These are phyloP conservation scores for Troilus luridus DNA, from an alignment of 2,888 invertebrate genomes.

Conservation along the genomic window DNA sequence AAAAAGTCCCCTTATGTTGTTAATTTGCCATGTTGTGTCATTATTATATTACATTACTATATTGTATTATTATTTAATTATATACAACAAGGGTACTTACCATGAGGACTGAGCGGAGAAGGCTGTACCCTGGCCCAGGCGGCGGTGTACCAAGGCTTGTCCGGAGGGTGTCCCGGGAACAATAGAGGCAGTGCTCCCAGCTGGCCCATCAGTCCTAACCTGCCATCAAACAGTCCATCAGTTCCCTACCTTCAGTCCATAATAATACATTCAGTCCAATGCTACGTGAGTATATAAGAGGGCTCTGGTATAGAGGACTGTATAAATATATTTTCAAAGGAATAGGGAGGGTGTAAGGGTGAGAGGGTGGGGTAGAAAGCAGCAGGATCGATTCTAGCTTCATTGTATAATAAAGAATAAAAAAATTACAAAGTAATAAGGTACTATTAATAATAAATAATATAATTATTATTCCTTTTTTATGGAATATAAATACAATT, in stretches of 20 bases:
- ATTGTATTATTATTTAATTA: not conserved
- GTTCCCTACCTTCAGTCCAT: not conserved
- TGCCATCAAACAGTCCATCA: constrained; percentile 70
- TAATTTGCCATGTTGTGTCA: too few species aligned
- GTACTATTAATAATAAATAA: too few species aligned
- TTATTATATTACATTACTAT: not conserved
- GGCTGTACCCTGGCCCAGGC: constrained; percentile 67
- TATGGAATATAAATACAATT: too few species aligned
- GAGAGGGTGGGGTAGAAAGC: not conserved
- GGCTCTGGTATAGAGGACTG: not conserved
- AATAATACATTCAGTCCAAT: constrained; percentile 46
- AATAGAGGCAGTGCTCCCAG: constrained; percentile 81
- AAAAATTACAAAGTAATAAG: too few species aligned
- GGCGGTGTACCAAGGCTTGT: constrained; percentile 67
- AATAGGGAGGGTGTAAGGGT: not conserved
- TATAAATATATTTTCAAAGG: not conserved
- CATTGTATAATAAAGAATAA: too few species aligned
- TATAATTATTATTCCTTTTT: too few species aligned
- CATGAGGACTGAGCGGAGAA: constrained; percentile 76
- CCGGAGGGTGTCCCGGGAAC: constrained; percentile 68
- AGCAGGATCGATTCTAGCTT: not conserved
- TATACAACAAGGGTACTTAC: constrained; percentile 70
- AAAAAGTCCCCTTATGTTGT: too few species aligned
- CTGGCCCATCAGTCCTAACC: constrained; percentile 86
- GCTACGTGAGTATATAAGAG: not conserved